Base-by-base conservation (phyloP, 2,797 vertebrate species). In the Aldrovandia affinis region DNA sequence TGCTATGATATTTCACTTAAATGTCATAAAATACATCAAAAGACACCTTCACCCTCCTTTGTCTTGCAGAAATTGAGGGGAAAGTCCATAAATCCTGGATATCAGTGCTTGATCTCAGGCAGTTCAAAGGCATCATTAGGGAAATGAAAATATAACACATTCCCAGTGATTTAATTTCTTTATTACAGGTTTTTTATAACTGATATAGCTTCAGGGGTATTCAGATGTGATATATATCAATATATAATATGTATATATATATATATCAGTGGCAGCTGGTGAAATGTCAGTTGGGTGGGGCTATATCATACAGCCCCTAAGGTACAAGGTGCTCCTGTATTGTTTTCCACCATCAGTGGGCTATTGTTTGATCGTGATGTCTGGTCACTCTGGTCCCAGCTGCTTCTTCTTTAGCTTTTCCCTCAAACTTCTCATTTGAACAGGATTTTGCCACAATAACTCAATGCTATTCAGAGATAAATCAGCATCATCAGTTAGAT, bases 51-150 rank as follows among this genome's bases (percentile, higher is more conserved):
- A 77, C 87, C 86, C 84, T 89, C 88, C 85, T 93, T 93, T 94
- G 91, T 92, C 88, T 90, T 90, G 85, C 86, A 79, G 86, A 92
- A 92, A 93, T 91, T 83, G 86, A 90, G 91, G 91, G 91, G 90
- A 90, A 44, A 83, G 90, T 91, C 90, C 90, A 94, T 91, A 91
- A 91, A 93, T 93, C 91, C 90, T 86, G 80, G 70, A 80, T 63
- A 86, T 89, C 91, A 91, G 91, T 85, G 91, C 88, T 88, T 90
- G 84, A 82, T 88, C 68, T 3, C 22, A 89, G 91, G 90, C 91
- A 94, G 89, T 94, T 94, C 93, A 95, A 94, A 95, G 91, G 80
- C 80, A 78, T n/a, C 44, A 85, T 88, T 88, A 86, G 77, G 50
- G 25, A 70, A 63, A 79, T 80, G 30, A 80, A 57, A 59, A 39